Evolutionary conservation across 2,797 vertebrate genomes (phyloP), one percentile per base, ranked within the genome.

Genomic region (Lemur catta): DNA sequence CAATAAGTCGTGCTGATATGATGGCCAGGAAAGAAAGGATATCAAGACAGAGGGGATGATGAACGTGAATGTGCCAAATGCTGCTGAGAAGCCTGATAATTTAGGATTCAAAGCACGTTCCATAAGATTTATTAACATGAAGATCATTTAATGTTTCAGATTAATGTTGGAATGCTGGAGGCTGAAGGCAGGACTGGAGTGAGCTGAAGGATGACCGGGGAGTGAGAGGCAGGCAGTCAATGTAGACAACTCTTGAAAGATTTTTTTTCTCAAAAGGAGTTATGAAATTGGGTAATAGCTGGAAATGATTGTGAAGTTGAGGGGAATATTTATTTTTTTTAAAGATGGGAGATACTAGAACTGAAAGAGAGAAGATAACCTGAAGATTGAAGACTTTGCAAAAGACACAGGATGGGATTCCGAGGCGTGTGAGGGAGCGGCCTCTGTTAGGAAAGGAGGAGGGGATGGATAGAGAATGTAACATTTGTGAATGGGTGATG

Each of bases 371-470:
- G 3, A 30, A 20, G 8, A 24, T 55, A 50, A 72, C 4, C 35
- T 26, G 3, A 50, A 86, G 6, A 28, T 14, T 13, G 10, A 69
- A 48, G 17, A 28, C 69, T 43, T 81, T 50, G 12, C 13, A 10
- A 22, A 75, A 48, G 24, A 69, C 24, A 35, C 87, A 80, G 38
- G 88, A 20, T n/a, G 6, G 17, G 15, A 65, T n/a, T 76, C 22
- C 28, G 35, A 76, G 46, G 75, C 28, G 35, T 4, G 28, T 50
- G 28, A 67, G 20, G 22, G 38, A 2, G 0, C 35, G 59, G 35
- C 24, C 57, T 91, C 84, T 65, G 26, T 30, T 71, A 61, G 76
- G 41, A 69, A 75, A 71, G 57, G n/a, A 59, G 33, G 28, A 72
- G 28, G 15, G 87, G n/a, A 22, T 41, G 38, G n/a, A 50, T 57